Conservation (phyloP, 2,888 invertebrate genomes). For the Dione juno region DNA sequence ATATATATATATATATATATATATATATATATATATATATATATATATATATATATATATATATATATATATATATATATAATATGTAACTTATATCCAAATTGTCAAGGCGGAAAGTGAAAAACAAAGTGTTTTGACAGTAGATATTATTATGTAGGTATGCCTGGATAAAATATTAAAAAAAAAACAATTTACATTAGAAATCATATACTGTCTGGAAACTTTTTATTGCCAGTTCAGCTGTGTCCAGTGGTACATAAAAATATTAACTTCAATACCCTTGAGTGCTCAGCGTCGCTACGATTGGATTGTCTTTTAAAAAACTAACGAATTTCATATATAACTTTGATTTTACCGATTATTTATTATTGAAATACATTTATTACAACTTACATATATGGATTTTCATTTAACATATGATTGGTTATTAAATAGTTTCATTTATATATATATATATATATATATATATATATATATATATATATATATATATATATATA, state of each 20-base stretch:
- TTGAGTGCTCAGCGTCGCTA: constrained; percentile 12
- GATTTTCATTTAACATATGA: neutral
- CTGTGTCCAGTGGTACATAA: constrained; percentile 18
- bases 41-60: too few species aligned
- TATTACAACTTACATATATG: neutral
- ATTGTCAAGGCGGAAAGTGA: too few species aligned
- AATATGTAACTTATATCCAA: too few species aligned
- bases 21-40: too few species aligned
- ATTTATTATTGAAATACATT: neutral
- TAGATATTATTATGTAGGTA: too few species aligned
- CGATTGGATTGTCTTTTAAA: constrained; percentile 22
- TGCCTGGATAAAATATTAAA: too few species aligned
- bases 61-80: too few species aligned
- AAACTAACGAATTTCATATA: constrained; percentile 14
- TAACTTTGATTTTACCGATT: constrained; percentile 5
- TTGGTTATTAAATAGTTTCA: neutral
- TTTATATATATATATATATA: neutral
- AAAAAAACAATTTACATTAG: too few species aligned
- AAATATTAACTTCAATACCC: constrained; percentile 25
- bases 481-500: too few species aligned
- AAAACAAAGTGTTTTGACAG: too few species aligned
- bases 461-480: too few species aligned
- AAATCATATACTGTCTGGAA: neutral
- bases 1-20: too few species aligned
- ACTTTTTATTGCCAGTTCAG: constrained; percentile 12